Evolutionary conservation across 2,113 vertebrate genomes (phyloP).

Genomic region (Sylvia atricapilla): DNA sequence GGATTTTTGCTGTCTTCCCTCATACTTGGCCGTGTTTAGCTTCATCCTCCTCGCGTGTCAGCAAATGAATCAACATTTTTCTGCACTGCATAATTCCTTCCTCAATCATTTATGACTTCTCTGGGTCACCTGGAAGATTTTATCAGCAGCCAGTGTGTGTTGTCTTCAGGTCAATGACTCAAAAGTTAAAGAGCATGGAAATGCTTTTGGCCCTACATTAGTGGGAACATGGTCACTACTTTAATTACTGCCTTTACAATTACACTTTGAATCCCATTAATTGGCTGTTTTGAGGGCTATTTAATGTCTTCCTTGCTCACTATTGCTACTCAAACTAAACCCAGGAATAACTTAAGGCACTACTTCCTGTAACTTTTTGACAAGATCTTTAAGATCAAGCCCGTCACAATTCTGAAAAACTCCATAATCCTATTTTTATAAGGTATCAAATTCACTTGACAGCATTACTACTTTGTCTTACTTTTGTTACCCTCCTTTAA

Average conservation of each 20-base stretch:
- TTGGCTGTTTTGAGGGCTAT: neutral
- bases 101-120: neutral
- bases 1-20: neutral
- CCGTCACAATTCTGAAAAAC: neutral
- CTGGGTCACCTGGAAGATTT: constrained; percentile 13
- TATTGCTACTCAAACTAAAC: neutral
- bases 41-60: neutral
- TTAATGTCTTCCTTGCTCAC: neutral
- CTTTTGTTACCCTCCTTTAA: constrained; percentile 37
- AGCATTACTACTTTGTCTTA: neutral
- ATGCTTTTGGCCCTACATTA: neutral
- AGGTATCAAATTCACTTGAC: neutral
- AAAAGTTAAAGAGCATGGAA: neutral
- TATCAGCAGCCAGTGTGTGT: neutral
- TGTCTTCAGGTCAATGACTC: constrained; percentile 13
- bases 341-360: neutral
- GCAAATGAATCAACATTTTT: neutral
- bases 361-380: neutral
- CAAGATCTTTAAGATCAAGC: neutral
- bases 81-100: neutral
- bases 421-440: neutral
- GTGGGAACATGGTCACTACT: neutral
- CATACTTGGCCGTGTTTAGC: neutral
- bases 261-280: neutral
- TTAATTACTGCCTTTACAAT: constrained; percentile 12